Conservation (phyloP, 2,113 vertebrate genomes). For the Monarcha castaneiventris region DNA sequence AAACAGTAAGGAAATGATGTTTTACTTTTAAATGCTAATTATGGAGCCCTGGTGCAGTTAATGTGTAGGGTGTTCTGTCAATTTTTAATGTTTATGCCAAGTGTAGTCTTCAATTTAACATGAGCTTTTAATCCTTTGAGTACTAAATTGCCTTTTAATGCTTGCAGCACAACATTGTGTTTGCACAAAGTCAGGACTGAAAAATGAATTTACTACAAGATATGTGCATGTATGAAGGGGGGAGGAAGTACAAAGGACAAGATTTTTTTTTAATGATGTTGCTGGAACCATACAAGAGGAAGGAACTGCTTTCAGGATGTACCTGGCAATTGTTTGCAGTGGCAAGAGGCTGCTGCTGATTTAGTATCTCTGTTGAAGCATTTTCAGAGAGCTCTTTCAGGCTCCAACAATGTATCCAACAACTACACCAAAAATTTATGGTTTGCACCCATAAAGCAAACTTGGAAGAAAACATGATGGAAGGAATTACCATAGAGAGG, state of each 20-base stretch:
- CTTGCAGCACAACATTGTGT: conserved; percentile 87
- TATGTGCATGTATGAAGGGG: conserved; percentile 49
- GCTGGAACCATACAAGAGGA: neutral
- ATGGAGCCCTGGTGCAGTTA: conserved; percentile 83
- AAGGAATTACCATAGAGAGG: neutral
- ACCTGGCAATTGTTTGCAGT: conserved; percentile 41
- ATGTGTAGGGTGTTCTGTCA: conserved; percentile 90
- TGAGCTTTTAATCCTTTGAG: conserved; percentile 96
- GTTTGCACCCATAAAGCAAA: neutral
- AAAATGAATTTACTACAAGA: conserved; percentile 86
- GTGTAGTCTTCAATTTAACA: conserved; percentile 98
- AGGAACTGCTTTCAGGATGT: conserved; percentile 12
- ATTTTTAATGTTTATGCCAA: conserved; percentile 95
- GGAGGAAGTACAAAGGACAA: neutral
- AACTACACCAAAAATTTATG: neutral
- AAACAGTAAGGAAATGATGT: conserved; percentile 86
- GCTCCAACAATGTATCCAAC: neutral
- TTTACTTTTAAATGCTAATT: conserved; percentile 91
- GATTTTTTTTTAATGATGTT: conserved; percentile 24
- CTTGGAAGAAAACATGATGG: neutral
- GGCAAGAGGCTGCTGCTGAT: conserved; percentile 1
- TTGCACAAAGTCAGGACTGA: conserved; percentile 86
- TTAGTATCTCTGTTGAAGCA: neutral
- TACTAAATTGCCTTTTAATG: conserved; percentile 97
- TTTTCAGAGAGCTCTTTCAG: neutral